Conservation (phyloP, 2,888 invertebrate species). For the Toxonevra muliebris region DNA sequence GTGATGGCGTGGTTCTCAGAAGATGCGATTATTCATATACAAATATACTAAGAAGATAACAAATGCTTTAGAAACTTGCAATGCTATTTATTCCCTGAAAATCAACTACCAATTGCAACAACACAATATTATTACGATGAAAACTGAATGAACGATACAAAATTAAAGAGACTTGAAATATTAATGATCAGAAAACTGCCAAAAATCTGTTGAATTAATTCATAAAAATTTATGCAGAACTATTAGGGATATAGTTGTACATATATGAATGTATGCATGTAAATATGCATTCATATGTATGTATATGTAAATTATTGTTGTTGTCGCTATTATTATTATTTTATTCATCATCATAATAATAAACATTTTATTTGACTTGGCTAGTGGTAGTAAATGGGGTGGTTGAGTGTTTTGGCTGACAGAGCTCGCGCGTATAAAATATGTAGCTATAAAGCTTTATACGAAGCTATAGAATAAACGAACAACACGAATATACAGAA, state of each 20-base stretch:
- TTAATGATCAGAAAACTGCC: slow-evolving; percentile 33
- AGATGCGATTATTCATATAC: no score
- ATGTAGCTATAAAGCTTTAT: no score
- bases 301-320: background rate
- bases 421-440: background rate
- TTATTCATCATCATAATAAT: no score
- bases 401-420: slow-evolving; percentile 23
- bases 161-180: slow-evolving; percentile 13
- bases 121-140: background rate
- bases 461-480: no score
- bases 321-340: no score
- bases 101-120: background rate
- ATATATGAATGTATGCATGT: slow-evolving; percentile 20
- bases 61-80: no score
- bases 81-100: no score
- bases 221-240: slow-evolving; percentile 54
- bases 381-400: slow-evolving; percentile 24
- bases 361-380: background rate
- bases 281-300: slow-evolving; percentile 4
- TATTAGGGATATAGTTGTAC: slow-evolving; percentile 38
- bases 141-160: slow-evolving; percentile 25
- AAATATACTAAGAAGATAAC: no score
- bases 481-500: no score
- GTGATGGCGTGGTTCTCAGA: no score
- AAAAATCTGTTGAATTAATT: slow-evolving; percentile 58